Evolutionary conservation across 2,888 invertebrate genomes (phyloP).

Genomic region (Hyposoter didymator): DNA sequence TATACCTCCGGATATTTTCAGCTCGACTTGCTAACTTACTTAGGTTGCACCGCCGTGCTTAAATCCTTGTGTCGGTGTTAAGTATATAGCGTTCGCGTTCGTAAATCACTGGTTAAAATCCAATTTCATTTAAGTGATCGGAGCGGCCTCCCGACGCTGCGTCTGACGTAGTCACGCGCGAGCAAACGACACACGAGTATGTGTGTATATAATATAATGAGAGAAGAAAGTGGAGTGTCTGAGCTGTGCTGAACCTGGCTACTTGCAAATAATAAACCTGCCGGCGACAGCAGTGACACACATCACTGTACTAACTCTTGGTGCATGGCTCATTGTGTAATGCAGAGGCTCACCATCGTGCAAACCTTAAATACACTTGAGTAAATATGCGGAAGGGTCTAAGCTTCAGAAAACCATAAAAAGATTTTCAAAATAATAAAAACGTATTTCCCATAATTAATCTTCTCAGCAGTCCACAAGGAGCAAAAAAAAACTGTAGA

Average conservation of each 20-base stretch:
- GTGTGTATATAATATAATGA: background rate
- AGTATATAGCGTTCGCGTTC: conserved; percentile 61
- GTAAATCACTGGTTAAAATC: conserved; percentile 65
- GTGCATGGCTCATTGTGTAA: conserved; percentile 29
- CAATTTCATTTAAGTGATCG: conserved; percentile 65
- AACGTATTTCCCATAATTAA: background rate
- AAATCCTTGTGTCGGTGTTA: conserved; percentile 58
- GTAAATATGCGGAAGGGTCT: background rate
- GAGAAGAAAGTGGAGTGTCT: conserved; percentile 32
- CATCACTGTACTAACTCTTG: conserved; percentile 18
- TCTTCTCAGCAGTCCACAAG: too few relatives aligned
- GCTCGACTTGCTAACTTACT: conserved; percentile 65
- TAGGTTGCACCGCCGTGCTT: conserved; percentile 59
- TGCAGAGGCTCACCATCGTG: conserved; percentile 1
- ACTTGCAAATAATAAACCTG: conserved; percentile 43
- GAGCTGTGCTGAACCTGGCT: conserved; percentile 43
- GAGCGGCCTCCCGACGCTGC: conserved; percentile 30
- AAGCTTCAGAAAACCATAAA: background rate
- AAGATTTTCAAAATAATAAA: background rate
- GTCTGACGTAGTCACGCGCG: conserved; percentile 33
- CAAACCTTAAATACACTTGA: background rate
- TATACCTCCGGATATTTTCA: conserved; percentile 62
- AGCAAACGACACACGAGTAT: conserved; percentile 14
- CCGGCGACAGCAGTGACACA: conserved; percentile 32
- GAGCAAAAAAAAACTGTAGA: too few relatives aligned